Evolutionary conservation across 2,888 invertebrate species (phyloP).

Genomic region (Strigamia maritima): DNA sequence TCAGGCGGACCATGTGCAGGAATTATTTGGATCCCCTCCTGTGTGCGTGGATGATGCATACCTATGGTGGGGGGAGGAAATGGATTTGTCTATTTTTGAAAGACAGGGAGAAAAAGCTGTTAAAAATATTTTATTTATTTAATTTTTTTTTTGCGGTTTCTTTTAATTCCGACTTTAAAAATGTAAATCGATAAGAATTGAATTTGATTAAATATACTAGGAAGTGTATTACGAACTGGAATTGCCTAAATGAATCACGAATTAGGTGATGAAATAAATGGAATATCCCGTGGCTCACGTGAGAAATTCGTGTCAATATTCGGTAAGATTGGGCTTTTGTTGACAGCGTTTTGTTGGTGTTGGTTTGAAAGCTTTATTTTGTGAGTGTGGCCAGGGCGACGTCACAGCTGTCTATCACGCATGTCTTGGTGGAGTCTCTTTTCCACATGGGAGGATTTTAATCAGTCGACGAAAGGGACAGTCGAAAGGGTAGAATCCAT

Average conservation of each 20-base stretch:
- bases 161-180: neutral
- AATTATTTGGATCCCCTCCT: conserved; percentile 35
- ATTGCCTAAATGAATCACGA: conserved; percentile 2
- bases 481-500: conserved; percentile 34
- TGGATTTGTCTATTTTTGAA: conserved; percentile 21
- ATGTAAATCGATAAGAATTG: neutral
- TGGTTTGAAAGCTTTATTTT: conserved; percentile 32
- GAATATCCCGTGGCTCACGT: conserved; percentile 14
- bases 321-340: conserved; percentile 13
- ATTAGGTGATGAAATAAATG: conserved; percentile 1
- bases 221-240: neutral
- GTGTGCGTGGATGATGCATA: conserved; percentile 37
- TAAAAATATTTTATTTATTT: conserved; percentile 1
- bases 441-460: conserved; percentile 34
- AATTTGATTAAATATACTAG: neutral
- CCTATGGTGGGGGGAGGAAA: conserved; percentile 27
- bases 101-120: neutral
- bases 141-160: neutral
- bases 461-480: conserved; percentile 32
- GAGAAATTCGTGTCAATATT: conserved; percentile 24
- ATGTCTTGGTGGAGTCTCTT: conserved; percentile 25
- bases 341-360: conserved; percentile 22
- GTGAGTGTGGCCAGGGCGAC: conserved; percentile 26
- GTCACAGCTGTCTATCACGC: conserved; percentile 32
- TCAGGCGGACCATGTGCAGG: conserved; percentile 35